A percentile compares a stretch with the other conserved stretches of the same genome.
These are phyloP conservation scores for Ophiothrix spiculata DNA, from an alignment of 35 echinoderm and acorn worm genomes.

Conservation along the genomic window DNA sequence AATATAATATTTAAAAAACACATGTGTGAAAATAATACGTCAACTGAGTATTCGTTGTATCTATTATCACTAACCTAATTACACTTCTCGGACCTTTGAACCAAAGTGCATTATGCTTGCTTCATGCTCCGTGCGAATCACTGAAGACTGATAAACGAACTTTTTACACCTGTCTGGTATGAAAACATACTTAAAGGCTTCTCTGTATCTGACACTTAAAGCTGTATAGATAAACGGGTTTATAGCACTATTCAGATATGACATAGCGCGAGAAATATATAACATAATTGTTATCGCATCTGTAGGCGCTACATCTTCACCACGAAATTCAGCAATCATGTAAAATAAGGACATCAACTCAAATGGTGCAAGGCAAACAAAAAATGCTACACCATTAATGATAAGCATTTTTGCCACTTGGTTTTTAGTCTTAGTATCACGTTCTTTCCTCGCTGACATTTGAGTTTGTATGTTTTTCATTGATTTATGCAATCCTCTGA, in stretches of 20 bases:
- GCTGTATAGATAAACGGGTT: conserved; percentile 92
- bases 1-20: no score
- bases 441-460: conserved; percentile 36
- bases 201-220: conserved; percentile 77
- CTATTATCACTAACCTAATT: no score
- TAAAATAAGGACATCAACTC: conserved; percentile 69
- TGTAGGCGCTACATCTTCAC: background rate
- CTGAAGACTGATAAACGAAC: no score
- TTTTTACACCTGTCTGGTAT: conserved; percentile 13
- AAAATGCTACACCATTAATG: conserved; percentile 83
- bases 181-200: conserved; percentile 75
- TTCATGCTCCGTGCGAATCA: no score
- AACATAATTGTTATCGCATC: conserved; percentile 27
- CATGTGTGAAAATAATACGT: no score
- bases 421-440: conserved; percentile 64
- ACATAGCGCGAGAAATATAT: conserved; percentile 41
- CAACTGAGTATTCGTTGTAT: no score
- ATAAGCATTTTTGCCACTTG: conserved; percentile 88
- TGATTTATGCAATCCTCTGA: conserved; percentile 66
- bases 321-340: conserved; percentile 45
- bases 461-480: conserved; percentile 51
- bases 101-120: no score
- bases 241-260: conserved; percentile 82
- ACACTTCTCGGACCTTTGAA: no score
- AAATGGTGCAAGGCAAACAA: conserved; percentile 83